phyloP scores from a whole-genome alignment of 2,888 invertebrate genomes.

The Drosophila fulvimacula region DNA sequence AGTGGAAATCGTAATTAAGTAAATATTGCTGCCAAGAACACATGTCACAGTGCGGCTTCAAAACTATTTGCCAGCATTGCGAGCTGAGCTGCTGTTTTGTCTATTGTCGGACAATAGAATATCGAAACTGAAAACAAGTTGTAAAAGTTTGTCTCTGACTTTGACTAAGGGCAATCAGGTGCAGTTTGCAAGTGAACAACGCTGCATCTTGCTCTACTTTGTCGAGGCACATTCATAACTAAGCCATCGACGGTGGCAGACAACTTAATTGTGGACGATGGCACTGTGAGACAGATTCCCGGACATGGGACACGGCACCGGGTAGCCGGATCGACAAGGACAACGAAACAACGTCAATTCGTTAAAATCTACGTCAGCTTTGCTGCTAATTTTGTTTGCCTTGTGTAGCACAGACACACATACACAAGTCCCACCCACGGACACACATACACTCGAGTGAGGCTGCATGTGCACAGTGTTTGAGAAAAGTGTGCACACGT shows the following conservation, averaged over 20 bases:
- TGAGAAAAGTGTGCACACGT: slow-evolving; percentile 68
- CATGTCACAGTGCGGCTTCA: background rate
- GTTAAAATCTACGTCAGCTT: slow-evolving; percentile 72
- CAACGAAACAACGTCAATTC: slow-evolving; percentile 56
- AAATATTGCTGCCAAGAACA: slow-evolving; percentile 1
- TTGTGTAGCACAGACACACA: slow-evolving; percentile 48
- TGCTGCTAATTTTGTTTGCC: slow-evolving; percentile 76
- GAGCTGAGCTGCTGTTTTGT: slow-evolving; percentile 22
- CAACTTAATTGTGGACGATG: slow-evolving; percentile 49
- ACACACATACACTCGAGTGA: slow-evolving; percentile 17
- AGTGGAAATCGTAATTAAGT: slow-evolving; percentile 1
- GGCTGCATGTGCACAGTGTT: slow-evolving; percentile 38
- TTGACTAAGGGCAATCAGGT: slow-evolving; percentile 38
- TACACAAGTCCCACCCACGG: background rate
- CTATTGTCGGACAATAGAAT: slow-evolving; percentile 35
- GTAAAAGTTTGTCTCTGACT: slow-evolving; percentile 45
- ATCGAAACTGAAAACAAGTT: slow-evolving; percentile 43
- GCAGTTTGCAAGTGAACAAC: background rate
- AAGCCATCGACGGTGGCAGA: slow-evolving; percentile 44
- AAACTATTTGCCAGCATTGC: background rate
- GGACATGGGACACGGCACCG: slow-evolving; percentile 14
- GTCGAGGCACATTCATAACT: slow-evolving; percentile 50
- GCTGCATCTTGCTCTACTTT: background rate
- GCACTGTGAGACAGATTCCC: slow-evolving; percentile 31
- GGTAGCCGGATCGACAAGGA: slow-evolving; percentile 5